Evolutionary conservation across 2,888 invertebrate genomes (phyloP), one percentile per base, ranked within the genome.

Genomic region (Hypercompe scribonia): DNA sequence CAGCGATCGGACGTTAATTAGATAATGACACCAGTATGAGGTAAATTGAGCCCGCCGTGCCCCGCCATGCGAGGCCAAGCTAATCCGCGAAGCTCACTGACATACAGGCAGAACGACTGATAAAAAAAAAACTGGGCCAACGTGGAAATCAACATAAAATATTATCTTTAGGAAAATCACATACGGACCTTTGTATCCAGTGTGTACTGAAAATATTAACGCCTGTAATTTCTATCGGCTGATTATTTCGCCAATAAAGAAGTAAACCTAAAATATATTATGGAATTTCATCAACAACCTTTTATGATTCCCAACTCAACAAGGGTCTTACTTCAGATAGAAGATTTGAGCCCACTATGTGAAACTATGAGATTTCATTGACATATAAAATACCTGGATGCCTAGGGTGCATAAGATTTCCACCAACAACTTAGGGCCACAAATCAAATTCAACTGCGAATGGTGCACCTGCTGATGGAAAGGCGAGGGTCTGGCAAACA

Each of bases 1-100:
- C 58, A 64, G 46, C 70, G 66, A 74, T 70, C 74, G 70, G 73
- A 68, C 71, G 70, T 85, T 84, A 87, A 88, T 87, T 85, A 87
- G 83, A 87, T 87, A 86, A 87, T 86, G 71, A 79, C 68, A 74
- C 74, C 81, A 82, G 79, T 87, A 78, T 86, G 81, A 80, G 77
- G 80, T 81, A 81, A 80, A 86, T 83, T 83, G 84, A 74, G 78
- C 67, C 78, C 77, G 33, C 65, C 15, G 64, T 50, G 18, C 74
- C 46, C 65, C 13, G 15, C 28, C 15, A 42, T 21, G 63, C 46
- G 33, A 61, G 18, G 13, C 24, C 21, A 34, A 28, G 58, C 65
- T 21, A 54, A 39, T 68, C 71, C 70, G 68, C 71, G 70, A 61
- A 54, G 36, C 21, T 13, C 18, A 18, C 61, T 28, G 65, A 77